A percentile compares a stretch with the other conserved stretches of the same genome.
Conservation (phyloP, 1,140 invertebrate genomes). For the Carposina sasakii region DNA sequence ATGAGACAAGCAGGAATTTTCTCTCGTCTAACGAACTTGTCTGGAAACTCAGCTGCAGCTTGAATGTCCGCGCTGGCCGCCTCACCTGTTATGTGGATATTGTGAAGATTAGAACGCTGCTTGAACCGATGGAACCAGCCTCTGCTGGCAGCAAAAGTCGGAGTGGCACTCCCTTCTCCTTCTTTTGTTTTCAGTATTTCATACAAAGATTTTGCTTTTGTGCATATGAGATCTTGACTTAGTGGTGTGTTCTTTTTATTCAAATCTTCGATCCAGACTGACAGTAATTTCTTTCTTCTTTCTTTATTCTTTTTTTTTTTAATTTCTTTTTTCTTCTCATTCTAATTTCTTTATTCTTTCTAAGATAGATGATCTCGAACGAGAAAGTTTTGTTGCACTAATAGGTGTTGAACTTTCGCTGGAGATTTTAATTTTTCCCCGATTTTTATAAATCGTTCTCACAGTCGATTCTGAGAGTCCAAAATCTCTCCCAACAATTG, state of each 20-base stretch:
- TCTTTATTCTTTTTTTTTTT: too few species aligned
- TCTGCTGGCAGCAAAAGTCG: slow-evolving; percentile 25
- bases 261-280: slow-evolving; percentile 23
- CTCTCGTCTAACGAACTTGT: too few species aligned
- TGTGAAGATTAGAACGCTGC: too few species aligned
- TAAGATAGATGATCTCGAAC: slow-evolving; percentile 18
- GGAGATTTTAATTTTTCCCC: slow-evolving; percentile 21
- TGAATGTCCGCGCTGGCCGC: slow-evolving; percentile 39
- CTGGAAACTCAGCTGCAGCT: too few species aligned
- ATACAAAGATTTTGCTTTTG: slow-evolving; percentile 22
- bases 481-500: slow-evolving; percentile 23
- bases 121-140: too few species aligned
- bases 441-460: slow-evolving; percentile 20
- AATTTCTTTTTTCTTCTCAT: too few species aligned
- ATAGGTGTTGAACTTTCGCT: slow-evolving; percentile 17
- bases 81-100: too few species aligned
- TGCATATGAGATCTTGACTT: slow-evolving; percentile 19
- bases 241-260: slow-evolving; percentile 24
- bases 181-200: slow-evolving; percentile 18
- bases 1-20: slow-evolving; percentile 33
- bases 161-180: slow-evolving; percentile 19
- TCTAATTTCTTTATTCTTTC: slow-evolving; percentile 20
- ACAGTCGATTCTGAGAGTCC: slow-evolving; percentile 25
- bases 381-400: slow-evolving; percentile 20
- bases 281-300: slow-evolving; percentile 21